Base-by-base conservation (phyloP, 2,113 vertebrate species). In the Nanorana parkeri region DNA sequence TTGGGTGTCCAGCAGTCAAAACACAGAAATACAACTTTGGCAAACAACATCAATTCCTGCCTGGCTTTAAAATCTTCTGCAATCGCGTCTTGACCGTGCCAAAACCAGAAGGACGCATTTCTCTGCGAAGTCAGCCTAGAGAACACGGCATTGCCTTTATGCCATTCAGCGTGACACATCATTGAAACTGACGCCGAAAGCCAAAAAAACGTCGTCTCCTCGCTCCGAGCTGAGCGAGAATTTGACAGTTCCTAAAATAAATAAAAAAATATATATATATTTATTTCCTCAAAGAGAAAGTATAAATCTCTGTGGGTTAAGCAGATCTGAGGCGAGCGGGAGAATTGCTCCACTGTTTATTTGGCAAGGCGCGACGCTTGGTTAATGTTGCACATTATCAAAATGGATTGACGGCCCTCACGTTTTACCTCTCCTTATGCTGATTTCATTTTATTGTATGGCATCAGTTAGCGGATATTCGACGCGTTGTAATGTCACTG, bases 191-290 rank as follows among this genome's bases (percentile, higher is more conserved):
- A 79, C 60, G 28, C 65, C 17, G 29, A 24, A 23, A 68, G 75
- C 61, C 75, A 58, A 63, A 58, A 66, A 72, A 63, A 28, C 15
- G 64, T 54, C 47, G n/a, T 79, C 65, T 68, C 54, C 54, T n/a
- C n/a, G 11, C 55, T 29, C 21, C 17, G 17, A 68, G 52, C 77
- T 2, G 54, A 79, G 56, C 16, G 65, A 68, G 76, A 58, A 55
- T 78, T 58, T 68, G 77, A 68, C 77, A 78, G 77, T 78, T 24
- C 24, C 65, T 68, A n/a, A 67, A 78, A 68, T 32, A 68, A 32
- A 52, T n/a, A n/a, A 36, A 55, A 51, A 65, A 51, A 63, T 51
- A 64, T 20, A 66, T 29, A 1, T 47, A 47, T 47, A 47, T 47
- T 29, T 54, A 77, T n/a, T 66, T 77, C 63, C 54, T 66, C 61